Conservation (phyloP, 2,113 vertebrate species). For the Grallaria varia region DNA sequence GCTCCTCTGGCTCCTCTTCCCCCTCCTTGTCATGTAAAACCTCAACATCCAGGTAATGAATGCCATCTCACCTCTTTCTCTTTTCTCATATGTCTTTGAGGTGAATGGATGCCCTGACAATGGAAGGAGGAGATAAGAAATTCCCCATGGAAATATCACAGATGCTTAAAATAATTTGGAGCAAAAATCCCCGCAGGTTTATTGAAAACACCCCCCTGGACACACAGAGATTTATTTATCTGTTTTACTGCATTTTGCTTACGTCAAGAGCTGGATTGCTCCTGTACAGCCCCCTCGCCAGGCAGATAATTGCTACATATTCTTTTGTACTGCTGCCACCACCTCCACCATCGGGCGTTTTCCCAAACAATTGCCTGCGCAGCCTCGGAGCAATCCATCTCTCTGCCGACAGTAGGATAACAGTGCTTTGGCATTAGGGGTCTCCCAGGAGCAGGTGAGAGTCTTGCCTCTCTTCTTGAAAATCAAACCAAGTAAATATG, state of each 20-base stretch:
- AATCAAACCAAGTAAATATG: slow-evolving; percentile 15
- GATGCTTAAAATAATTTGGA: slow-evolving; percentile 33
- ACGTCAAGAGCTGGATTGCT: slow-evolving; percentile 46
- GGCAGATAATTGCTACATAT: slow-evolving; percentile 56
- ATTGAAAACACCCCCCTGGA: neutral
- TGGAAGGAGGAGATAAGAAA: slow-evolving; percentile 11
- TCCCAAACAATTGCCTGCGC: slow-evolving; percentile 36
- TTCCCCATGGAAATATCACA: neutral
- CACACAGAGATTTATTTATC: slow-evolving; percentile 17
- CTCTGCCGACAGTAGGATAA: slow-evolving; percentile 11
- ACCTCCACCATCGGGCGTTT: slow-evolving; percentile 38
- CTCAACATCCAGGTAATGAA: neutral
- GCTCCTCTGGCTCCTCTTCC: neutral
- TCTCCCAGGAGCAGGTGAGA: slow-evolving; percentile 47
- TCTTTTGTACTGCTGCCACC: slow-evolving; percentile 55
- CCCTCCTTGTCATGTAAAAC: neutral
- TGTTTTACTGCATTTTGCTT: slow-evolving; percentile 58
- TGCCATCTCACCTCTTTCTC: neutral
- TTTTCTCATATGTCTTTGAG: neutral
- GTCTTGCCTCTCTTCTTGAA: slow-evolving; percentile 46
- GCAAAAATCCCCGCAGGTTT: slow-evolving; percentile 25
- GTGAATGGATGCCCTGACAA: neutral
- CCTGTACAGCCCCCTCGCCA: slow-evolving; percentile 12
- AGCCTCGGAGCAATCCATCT: slow-evolving; percentile 31
- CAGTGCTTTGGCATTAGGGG: slow-evolving; percentile 20